Base-by-base conservation (phyloP, 2,888 invertebrate genomes). In the Glaucopsyche alexis region DNA sequence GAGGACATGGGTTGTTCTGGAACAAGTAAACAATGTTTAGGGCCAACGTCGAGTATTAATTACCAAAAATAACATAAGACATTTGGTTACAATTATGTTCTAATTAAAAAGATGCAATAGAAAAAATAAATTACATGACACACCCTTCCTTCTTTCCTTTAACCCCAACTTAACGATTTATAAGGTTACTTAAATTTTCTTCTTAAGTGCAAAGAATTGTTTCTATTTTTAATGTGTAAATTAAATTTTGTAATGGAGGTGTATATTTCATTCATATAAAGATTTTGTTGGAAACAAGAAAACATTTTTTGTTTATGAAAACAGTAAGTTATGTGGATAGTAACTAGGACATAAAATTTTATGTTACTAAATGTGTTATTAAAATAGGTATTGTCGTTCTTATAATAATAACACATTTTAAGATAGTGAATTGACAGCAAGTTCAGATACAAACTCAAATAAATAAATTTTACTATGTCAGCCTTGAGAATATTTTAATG, bases 1-100 rank as follows among this genome's bases (percentile, higher is more conserved):
- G 97, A 84, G 96, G 95, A 87, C 96, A 96, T 82, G 96, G 96
- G 89, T 96, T 97, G 84, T 95, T 96, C 96, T 96, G 93, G 69
- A 95, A 95, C 79, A 77, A 74, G 67, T 19, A 13, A 67, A 65
- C 19, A 38, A 14, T 7, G 29, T 7, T 52, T 3, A 55, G 9
- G 4, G 11, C 19, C 19, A 19, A 11, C 16, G 11, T 9, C 55
- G 4, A 8, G 7, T 52, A 16, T 52, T 16, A 7, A n/a, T 16
- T 7, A 8, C 8, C 11, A 19, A 55, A 55, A 16, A 13, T 49
- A 9, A 9, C 16, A 42, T 42, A 42, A 42, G 42, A 42, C 42
- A 42, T 42, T 42, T 42, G 42, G 7, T 7, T 6, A 42, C 1
- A 5, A 8, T 42, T 7, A 42, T 7, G 7, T 6, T 42, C 1